Base-by-base conservation (phyloP, 2,113 vertebrate genomes). In the Dasyornis broadbenti region DNA sequence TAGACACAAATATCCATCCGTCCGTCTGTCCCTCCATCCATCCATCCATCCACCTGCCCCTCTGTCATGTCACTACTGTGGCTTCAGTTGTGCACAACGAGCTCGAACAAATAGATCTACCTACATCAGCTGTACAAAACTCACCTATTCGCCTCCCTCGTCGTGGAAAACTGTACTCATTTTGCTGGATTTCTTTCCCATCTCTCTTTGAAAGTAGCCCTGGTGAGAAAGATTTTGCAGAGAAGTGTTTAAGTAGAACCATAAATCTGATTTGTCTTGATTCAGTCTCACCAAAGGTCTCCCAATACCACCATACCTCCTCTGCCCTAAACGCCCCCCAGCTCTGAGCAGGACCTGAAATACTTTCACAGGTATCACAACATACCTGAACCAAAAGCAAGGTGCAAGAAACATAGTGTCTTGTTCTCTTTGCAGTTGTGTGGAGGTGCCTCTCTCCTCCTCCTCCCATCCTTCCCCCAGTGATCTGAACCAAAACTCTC, bases 1-100 rank as follows among this genome's bases (percentile, higher is more conserved):
- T 2, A 3, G 56, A 31, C 27, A 60, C 15, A 19, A 27, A 15
- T 3, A 4, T 5, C 47, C 1, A 1, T 6, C 53, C 26, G 10
- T 5, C 44, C 50, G 7, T 6, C 19, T 39, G 23, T 8, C 44
- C 42, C 27, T 33, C 31, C 33, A 57, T n/a, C 15, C 27, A 24
- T 21, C 50, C n/a, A 19, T 21, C 44, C 33, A 26, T 54, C 52
- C 54, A 33, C 22, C 19, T 11, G 24, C 6, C 71, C 44, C 1
- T 27, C 47, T 54, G 11, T 17, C 40, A 1, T 6, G 20, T 11
- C 50, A 17, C 18, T 42, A 4, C 60, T 0, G 2, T 27, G 17
- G 35, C 22, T 69, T 52, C 61, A 10, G 52, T 10, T 35, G 49
- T 89, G 50, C 53, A 40, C 31, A 16, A 14, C 7, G 69, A 75